phyloP scores from a whole-genome alignment of 2,113 vertebrate genomes.

The Apteryx mantelli region DNA sequence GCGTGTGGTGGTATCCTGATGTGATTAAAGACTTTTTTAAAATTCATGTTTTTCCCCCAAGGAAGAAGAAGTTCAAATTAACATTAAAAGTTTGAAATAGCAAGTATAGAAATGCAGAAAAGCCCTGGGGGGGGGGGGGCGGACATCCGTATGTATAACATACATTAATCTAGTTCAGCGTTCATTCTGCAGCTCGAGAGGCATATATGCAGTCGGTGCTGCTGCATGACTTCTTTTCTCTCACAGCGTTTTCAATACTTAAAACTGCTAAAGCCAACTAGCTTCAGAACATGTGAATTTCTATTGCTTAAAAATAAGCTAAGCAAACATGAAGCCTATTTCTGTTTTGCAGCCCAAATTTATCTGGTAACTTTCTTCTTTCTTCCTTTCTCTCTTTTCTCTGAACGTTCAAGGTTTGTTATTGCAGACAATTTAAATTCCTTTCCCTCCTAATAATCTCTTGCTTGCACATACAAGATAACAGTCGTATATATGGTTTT shows the following conservation, averaged over 20 bases:
- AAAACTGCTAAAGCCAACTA: neutral
- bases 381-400: neutral
- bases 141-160: neutral
- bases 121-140: neutral
- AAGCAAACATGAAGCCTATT: neutral
- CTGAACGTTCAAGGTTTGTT: neutral
- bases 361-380: neutral
- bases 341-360: neutral
- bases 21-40: neutral
- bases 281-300: neutral
- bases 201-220: neutral
- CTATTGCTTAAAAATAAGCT: conserved; percentile 13
- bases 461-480: conserved; percentile 21
- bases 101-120: neutral
- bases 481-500: neutral
- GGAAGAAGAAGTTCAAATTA: neutral
- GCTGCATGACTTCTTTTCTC: neutral
- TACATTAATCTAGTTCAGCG: neutral
- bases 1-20: neutral
- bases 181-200: neutral
- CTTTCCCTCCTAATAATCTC: conserved; percentile 38
- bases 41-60: neutral
- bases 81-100: neutral
- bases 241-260: neutral
- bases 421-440: conserved; percentile 24